Evolutionary conservation across 2,797 vertebrate species (phyloP), one percentile per base, ranked within the genome.

Genomic region (Toxotes lorentzi): DNA sequence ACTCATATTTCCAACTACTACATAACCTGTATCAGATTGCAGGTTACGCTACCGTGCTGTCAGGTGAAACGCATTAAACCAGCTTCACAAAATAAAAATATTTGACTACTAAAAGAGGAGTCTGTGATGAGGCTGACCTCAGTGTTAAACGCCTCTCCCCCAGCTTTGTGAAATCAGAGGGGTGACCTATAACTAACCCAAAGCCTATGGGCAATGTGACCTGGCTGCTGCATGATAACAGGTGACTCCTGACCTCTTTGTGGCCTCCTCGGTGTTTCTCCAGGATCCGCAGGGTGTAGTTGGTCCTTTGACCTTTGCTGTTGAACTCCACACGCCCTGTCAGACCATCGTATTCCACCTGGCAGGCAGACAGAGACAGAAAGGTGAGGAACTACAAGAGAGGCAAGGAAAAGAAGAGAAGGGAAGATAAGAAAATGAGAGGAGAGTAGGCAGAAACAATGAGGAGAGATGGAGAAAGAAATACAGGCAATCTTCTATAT

Each of bases 261-360:
- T 97, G 97, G 70, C 97, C 97, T 78, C 96, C 93, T 61, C 93
- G 91, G 77, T 96, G 95, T 88, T 97, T 97, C 91, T 98, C 97
- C 86, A 98, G 93, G 89, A 98, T 96, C 80, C 96, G 93, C 84
- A 98, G 91, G 62, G 96, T 97, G 86, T 98, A 98, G 94, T 98
- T 98, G 88, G 97, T 97, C 86, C 97, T 95, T 91, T 98, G 97
- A 70, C 97, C 97, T 95, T 97, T 97, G 94, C 97, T 98, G 96
- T 98, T 98, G 92, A 98, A 98, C 90, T 98, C 97, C 34, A 98
- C 97, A 2, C 94, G 94, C 11, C 97, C 97, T 0, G 97, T 97
- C 92, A 98, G 94, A 81, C 97, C 97, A 0, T 97, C 97, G 70
- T 97, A 97, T 95, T 97, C 97, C 94, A 97, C 96, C 96, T 97